These are phyloP conservation scores for Leptopterna dolabrata DNA, from an alignment of 2,888 invertebrate species.

Conservation along the genomic window DNA sequence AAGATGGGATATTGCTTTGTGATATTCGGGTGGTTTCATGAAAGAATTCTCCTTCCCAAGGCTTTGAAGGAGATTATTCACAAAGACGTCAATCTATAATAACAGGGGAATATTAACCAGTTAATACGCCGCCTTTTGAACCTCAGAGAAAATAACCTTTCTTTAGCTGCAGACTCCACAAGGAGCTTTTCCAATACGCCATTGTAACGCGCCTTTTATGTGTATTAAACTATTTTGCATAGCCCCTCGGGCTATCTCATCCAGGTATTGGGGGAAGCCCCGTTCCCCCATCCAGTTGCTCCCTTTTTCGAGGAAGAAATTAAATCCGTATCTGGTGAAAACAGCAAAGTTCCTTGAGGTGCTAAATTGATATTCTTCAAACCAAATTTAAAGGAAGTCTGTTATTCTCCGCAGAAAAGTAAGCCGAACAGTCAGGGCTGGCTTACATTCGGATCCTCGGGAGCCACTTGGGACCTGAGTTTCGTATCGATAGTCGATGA, in stretches of 20 bases:
- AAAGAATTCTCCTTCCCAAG: neutral
- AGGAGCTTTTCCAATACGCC: slow-evolving; percentile 9
- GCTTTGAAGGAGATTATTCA: neutral
- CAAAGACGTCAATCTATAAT: slow-evolving; percentile 41
- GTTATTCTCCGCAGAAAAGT: no score
- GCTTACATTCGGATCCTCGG: no score
- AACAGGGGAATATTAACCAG: slow-evolving; percentile 42
- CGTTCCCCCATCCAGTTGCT: neutral
- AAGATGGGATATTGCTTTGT: slow-evolving; percentile 5
- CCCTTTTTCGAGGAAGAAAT: neutral
- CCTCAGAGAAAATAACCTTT: neutral
- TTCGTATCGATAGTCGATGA: no score
- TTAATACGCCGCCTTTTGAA: slow-evolving; percentile 29
- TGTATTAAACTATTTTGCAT: slow-evolving; percentile 45
- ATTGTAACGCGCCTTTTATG: slow-evolving; percentile 17
- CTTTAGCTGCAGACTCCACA: neutral
- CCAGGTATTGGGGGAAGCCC: slow-evolving; percentile 16
- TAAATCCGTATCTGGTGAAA: neutral
- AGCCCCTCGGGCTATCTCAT: slow-evolving; percentile 16
- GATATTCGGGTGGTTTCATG: neutral
- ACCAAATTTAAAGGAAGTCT: no score
- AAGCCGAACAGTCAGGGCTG: no score
- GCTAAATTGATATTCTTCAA: no score
- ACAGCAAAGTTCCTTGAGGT: no score
- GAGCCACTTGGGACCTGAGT: no score